These are phyloP conservation scores for Flexamia atlantica DNA, from an alignment of 2,888 invertebrate species.

Conservation along the genomic window DNA sequence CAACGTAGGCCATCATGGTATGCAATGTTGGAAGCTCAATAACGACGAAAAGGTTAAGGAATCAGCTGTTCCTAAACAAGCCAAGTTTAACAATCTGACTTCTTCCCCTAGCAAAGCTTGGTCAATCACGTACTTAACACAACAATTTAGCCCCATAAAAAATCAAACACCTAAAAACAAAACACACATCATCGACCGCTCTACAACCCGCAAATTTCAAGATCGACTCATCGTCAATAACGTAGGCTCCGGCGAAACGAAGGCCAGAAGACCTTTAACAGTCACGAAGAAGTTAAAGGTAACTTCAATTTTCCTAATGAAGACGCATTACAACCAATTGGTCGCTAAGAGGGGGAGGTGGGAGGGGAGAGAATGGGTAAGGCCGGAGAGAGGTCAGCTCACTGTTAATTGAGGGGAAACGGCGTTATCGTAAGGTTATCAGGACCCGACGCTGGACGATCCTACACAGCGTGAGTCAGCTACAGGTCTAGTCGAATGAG, in stretches of 20 bases:
- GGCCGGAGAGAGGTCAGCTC: slow-evolving; percentile 12
- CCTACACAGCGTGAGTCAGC: no score
- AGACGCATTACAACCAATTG: slow-evolving; percentile 51
- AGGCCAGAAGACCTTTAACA: slow-evolving; percentile 6
- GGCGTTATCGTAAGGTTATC: slow-evolving; percentile 33
- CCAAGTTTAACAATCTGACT: no score
- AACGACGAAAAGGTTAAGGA: no score
- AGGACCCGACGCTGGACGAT: neutral
- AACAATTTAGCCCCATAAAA: no score
- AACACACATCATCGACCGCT: no score
- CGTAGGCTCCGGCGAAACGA: neutral
- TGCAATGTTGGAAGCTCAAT: no score
- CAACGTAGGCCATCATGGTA: no score
- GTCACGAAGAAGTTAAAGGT: slow-evolving; percentile 28
- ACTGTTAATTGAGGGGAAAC: slow-evolving; percentile 27
- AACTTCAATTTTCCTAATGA: slow-evolving; percentile 43
- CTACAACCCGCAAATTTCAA: neutral
- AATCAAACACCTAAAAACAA: no score
- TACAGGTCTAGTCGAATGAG: no score
- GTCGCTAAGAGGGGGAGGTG: neutral
- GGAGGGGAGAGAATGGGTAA: neutral
- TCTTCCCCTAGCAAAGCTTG: no score
- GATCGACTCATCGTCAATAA: neutral
- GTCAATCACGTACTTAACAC: no score
- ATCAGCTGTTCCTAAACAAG: no score